A percentile compares a stretch with the other conserved stretches of the same genome.
Evolutionary conservation across 1,140 invertebrate species (phyloP).

Genomic region (Leptonema lineaticorne): DNA sequence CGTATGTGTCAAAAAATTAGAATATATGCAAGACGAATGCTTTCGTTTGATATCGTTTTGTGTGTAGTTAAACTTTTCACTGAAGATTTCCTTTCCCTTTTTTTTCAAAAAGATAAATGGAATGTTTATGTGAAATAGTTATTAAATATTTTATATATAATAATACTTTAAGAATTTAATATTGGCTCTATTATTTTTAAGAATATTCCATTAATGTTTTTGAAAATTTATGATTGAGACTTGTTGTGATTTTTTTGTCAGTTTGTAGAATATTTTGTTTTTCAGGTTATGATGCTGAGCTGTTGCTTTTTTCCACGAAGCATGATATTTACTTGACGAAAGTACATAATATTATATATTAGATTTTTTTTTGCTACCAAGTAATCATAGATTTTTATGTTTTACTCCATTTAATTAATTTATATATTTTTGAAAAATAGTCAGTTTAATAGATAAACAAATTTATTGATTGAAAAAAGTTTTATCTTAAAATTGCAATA

Average conservation of each 20-base stretch:
- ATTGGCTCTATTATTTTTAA: slow-evolving; percentile 33
- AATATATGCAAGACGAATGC: background rate
- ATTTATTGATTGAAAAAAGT: too few relatives aligned
- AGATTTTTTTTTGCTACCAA: too few relatives aligned
- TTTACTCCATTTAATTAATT: too few relatives aligned
- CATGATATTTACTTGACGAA: background rate
- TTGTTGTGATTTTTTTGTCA: background rate
- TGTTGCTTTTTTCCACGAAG: background rate
- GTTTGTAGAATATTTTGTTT: background rate
- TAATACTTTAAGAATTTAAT: slow-evolving; percentile 34
- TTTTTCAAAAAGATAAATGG: background rate
- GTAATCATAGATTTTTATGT: too few relatives aligned
- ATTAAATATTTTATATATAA: background rate
- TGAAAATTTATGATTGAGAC: background rate
- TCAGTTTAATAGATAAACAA: too few relatives aligned
- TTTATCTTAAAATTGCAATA: too few relatives aligned
- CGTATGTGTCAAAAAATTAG: slow-evolving; percentile 70
- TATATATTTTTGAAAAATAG: too few relatives aligned
- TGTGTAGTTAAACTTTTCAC: too few relatives aligned
- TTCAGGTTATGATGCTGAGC: background rate
- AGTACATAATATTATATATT: too few relatives aligned
- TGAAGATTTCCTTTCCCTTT: too few relatives aligned
- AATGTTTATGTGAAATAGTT: background rate
- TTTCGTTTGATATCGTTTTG: background rate
- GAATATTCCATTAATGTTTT: background rate